Percentiles rank a stretch among this genome's conserved stretches.
Conservation (phyloP, 2,113 vertebrate species). For the Pogonocichla stellata region DNA sequence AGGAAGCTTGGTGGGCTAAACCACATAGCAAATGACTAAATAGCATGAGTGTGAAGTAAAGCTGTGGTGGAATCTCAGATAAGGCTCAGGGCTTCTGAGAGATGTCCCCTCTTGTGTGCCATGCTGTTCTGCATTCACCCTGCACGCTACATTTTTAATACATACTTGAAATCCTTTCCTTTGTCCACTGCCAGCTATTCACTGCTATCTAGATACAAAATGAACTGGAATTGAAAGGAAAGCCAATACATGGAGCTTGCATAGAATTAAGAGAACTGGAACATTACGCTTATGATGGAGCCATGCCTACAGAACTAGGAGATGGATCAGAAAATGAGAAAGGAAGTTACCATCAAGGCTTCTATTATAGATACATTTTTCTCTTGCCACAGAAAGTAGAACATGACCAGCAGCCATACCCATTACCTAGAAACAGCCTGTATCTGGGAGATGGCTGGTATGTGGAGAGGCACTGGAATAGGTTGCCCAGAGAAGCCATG, state of each 20-base stretch:
- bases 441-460: not conserved
- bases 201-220: not conserved
- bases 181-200: not conserved
- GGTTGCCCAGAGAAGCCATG: not conserved
- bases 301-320: not conserved
- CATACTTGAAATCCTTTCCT: not conserved
- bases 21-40: not conserved
- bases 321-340: not conserved
- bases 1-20: not conserved
- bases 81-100: not conserved
- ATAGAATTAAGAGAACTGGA: not conserved
- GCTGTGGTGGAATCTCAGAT: not conserved
- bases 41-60: not conserved
- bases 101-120: not conserved
- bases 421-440: not conserved
- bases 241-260: not conserved
- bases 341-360: not conserved
- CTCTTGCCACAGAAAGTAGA: not conserved
- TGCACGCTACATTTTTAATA: not conserved
- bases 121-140: not conserved
- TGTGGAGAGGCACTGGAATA: not conserved
- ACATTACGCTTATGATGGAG: not conserved
- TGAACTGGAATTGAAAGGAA: not conserved
- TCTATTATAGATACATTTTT: not conserved
- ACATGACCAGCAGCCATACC: not conserved